Base-by-base conservation (phyloP, 2,797 vertebrate genomes). In the Pygocentrus nattereri region DNA sequence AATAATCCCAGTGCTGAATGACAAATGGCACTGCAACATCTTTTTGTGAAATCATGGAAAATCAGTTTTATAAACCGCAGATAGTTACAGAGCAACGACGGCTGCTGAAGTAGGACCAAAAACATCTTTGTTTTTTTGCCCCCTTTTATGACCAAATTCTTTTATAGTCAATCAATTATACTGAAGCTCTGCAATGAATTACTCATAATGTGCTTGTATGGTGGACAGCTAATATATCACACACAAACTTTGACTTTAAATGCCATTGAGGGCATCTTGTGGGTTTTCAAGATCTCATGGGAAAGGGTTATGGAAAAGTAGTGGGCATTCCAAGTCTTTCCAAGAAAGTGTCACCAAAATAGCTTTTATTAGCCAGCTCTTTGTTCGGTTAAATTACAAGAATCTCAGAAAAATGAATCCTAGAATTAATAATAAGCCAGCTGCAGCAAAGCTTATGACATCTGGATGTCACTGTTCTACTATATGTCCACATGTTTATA, bases 301-400 rank as follows among this genome's bases (percentile, higher is more conserved):
- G 38, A 70, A 50, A 49, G 44, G 16, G 23, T 70, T 70, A 47
- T 69, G 67, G 41, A 41, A 69, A 70, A 49, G 44, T 27, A 27
- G 15, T 49, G 27, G 31, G 62, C 62, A 65, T 34, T 38, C 19
- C 59, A n/a, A 38, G 6, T 0, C 62, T 11, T 64, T 38, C 62
- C 30, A 11, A 50, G 23, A 18, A 50, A 49, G 44, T 18, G n/a
- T 49, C 67, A 47, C 41, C 41, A 69, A 69, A 49, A 44, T 68
- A 69, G 41, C 34, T 47, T 69, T 49, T 27, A 70, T 27, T 6
- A 30, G 18, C 5, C n/a, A 49, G 38, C 11, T 47, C 23, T 27
- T 30, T 2, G 5, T 68, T 21, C 8, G 23, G 8, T 47, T 68
- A 41, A 11, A n/a, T 67, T 67, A 67, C 64, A 67, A 31, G 38